phyloP scores from a whole-genome alignment of 2,113 vertebrate species.

The Anseranas semipalmata region DNA sequence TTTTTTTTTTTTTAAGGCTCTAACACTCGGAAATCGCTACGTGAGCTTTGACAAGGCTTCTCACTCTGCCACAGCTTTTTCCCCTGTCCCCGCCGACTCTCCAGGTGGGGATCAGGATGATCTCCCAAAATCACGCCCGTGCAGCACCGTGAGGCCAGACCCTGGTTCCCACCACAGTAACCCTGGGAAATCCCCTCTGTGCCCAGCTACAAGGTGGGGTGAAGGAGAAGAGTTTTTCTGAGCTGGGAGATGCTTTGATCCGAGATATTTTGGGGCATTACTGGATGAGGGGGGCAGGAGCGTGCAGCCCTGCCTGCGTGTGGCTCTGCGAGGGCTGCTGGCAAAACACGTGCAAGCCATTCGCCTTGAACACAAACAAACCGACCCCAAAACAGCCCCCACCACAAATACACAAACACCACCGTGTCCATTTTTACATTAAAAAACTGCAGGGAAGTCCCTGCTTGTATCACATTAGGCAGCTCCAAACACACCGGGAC shows the following conservation, averaged over 20 bases:
- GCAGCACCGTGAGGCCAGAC: accelerated
- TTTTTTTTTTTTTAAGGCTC: not conserved
- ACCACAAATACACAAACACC: not conserved
- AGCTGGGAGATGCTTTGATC: not conserved
- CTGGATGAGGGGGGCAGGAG: accelerated
- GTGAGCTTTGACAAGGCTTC: not conserved
- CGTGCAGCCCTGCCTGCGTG: accelerated
- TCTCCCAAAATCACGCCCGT: not conserved
- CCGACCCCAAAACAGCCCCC: not conserved
- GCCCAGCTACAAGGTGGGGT: not conserved
- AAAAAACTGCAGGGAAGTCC: not conserved
- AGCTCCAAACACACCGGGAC: not conserved
- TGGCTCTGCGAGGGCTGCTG: accelerated
- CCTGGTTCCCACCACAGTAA: not conserved
- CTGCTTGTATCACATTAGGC: not conserved
- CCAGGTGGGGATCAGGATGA: accelerated
- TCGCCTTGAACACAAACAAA: not conserved
- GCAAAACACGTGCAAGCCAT: not conserved
- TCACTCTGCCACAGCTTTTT: not conserved
- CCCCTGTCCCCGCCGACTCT: accelerated
- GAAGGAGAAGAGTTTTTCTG: not conserved
- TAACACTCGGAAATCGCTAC: not conserved
- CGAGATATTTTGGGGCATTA: accelerated
- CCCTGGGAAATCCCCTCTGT: not conserved
- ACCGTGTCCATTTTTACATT: not conserved